Evolutionary conservation across 2,113 vertebrate species (phyloP), one percentile per base, ranked within the genome.

Genomic region (Perccottus glenii): DNA sequence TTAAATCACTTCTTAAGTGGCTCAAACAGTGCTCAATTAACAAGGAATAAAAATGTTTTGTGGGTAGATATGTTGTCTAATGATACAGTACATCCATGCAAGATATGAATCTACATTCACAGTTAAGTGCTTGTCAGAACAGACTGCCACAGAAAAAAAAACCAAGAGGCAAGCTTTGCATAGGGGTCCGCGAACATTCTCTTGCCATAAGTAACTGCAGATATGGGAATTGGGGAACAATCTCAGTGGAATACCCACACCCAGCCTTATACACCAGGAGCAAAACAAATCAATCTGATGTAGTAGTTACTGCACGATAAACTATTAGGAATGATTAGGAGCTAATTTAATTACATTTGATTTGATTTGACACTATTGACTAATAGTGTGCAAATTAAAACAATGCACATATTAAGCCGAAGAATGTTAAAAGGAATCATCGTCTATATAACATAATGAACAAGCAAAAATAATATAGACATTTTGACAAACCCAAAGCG

Each of bases 171-270:
- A 58, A 76, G 80, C 66, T 70, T 90, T 92, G 91, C 91, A 92
- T 93, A 93, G 89, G 85, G 75, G 70, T 80, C 73, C 59, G 70
- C 56, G 5, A 85, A 81, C 86, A 87, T 87, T 88, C 78, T 78
- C 42, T 19, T 50, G 51, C 60, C 70, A 66, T 57, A 72, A 73
- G 74, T 75, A 62, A 51, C 73, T 74, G 78, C 73, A 46, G 57
- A 62, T 50, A 80, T 36, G 32, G 50, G 44, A 57, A 38, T 44
- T 42, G 52, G 19, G 60, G 67, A 44, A 78, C 66, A 58, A 63
- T 70, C 62, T 48, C 51, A 5, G 32, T 15, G 16, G 11, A 11
- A 19, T 50, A 56, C 40, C 49, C 52, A 72, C 32, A 50, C 9
- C 4, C 9, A 2, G 49, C 6, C 11, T 36, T 38, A 33, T 42